Evolutionary conservation across 2,888 invertebrate species (phyloP).

Genomic region (Lamproptera curius): DNA sequence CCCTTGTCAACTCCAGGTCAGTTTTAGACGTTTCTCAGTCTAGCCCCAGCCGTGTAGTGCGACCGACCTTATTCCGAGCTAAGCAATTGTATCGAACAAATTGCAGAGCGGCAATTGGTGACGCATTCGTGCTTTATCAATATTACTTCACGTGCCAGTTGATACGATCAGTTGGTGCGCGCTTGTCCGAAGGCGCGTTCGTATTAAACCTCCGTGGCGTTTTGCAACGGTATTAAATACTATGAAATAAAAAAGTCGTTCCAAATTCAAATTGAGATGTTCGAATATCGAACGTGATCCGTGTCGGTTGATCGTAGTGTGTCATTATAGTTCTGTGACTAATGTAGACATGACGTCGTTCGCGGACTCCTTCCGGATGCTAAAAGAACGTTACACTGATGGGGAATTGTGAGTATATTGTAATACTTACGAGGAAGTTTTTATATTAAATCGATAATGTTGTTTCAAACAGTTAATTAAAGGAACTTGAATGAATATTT

Average conservation of each 20-base stretch:
- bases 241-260: neutral
- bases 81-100: constrained; percentile 68
- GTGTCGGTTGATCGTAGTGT: constrained; percentile 1
- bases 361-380: constrained; percentile 43
- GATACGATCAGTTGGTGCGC: constrained; percentile 56
- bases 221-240: too few species aligned
- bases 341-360: constrained; percentile 59
- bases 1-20: neutral
- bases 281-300: neutral
- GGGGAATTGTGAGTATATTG: constrained; percentile 66
- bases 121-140: constrained; percentile 66
- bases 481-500: too few species aligned
- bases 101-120: constrained; percentile 68
- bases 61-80: too few species aligned
- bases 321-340: constrained; percentile 37
- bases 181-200: constrained; percentile 47
- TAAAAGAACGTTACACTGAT: constrained; percentile 60
- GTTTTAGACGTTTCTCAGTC: too few species aligned
- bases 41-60: neutral
- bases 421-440: too few species aligned
- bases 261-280: constrained; percentile 7
- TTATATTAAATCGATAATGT: too few species aligned
- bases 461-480: too few species aligned
- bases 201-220: constrained; percentile 28
- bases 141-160: constrained; percentile 53